These are phyloP conservation scores for Brachionichthys hirsutus DNA, from an alignment of 2,113 vertebrate genomes.

Conservation along the genomic window DNA sequence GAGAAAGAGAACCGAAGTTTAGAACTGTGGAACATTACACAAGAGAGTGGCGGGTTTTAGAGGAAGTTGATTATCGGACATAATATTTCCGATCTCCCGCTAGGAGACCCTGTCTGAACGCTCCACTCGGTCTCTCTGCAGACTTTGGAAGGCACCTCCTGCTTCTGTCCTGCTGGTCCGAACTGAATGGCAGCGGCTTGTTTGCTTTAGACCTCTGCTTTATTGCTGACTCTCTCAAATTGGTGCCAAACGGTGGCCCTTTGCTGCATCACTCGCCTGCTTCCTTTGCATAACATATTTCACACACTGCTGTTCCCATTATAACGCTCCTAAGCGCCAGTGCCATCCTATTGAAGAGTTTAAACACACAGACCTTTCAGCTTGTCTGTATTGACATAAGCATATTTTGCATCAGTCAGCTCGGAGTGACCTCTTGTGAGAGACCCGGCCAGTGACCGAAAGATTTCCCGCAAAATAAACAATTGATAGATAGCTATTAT, in stretches of 20 bases:
- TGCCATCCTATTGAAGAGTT: slow-evolving; percentile 58
- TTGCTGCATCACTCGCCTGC: slow-evolving; percentile 55
- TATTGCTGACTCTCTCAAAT: slow-evolving; percentile 68
- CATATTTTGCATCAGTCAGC: slow-evolving; percentile 43
- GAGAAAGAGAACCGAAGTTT: no score
- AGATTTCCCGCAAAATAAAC: not conserved
- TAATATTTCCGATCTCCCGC: slow-evolving; percentile 4
- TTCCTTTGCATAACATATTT: slow-evolving; percentile 76
- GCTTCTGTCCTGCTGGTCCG: slow-evolving; percentile 36
- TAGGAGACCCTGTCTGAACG: slow-evolving; percentile 5
- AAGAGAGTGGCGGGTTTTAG: no score
- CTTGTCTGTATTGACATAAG: slow-evolving; percentile 76
- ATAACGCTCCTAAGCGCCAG: slow-evolving; percentile 53
- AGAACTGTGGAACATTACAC: no score
- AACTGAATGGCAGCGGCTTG: slow-evolving; percentile 51
- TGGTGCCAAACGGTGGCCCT: slow-evolving; percentile 62
- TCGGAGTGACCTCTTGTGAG: slow-evolving; percentile 26
- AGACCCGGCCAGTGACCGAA: slow-evolving; percentile 1
- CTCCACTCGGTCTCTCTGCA: slow-evolving; percentile 23
- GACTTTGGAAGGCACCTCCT: slow-evolving; percentile 34
- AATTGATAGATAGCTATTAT: no score
- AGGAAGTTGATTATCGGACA: no score
- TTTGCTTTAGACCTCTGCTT: slow-evolving; percentile 61
- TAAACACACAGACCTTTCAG: slow-evolving; percentile 71
- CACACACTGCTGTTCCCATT: slow-evolving; percentile 76